These are phyloP conservation scores for Pararge aegeria DNA, from an alignment of 1,140 invertebrate species.

Conservation along the genomic window DNA sequence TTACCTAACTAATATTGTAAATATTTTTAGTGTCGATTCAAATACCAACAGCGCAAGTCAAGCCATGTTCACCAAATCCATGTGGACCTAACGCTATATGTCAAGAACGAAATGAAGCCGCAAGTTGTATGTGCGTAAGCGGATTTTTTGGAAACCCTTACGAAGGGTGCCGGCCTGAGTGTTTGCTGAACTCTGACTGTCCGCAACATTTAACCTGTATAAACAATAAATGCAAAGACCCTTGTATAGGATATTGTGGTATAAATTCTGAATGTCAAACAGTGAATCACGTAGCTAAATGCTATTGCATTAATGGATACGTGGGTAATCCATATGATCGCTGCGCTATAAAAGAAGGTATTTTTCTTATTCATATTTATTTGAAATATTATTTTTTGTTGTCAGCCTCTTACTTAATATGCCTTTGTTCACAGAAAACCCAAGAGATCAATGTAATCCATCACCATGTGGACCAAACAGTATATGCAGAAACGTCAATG, in stretches of 20 bases:
- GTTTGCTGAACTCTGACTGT: slow-evolving; percentile 87
- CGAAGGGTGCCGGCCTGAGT: slow-evolving; percentile 87
- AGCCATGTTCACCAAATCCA: slow-evolving; percentile 71
- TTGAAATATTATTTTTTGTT: slow-evolving; percentile 13
- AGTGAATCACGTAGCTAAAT: slow-evolving; percentile 87
- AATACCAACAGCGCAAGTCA: slow-evolving; percentile 41
- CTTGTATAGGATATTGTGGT: slow-evolving; percentile 88
- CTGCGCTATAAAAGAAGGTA: slow-evolving; percentile 81
- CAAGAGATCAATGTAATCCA: slow-evolving; percentile 79
- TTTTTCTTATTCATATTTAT: background rate
- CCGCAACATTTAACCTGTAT: slow-evolving; percentile 84
- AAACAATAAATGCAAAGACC: slow-evolving; percentile 88
- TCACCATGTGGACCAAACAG: slow-evolving; percentile 85
- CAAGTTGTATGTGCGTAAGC: slow-evolving; percentile 85
- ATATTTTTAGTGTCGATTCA: slow-evolving; percentile 45
- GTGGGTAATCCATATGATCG: slow-evolving; percentile 85
- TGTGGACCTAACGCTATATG: slow-evolving; percentile 89
- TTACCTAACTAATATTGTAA: slow-evolving; percentile 13
- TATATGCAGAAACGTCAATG: slow-evolving; percentile 82
- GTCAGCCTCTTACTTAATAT: slow-evolving; percentile 8
- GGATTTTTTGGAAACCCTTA: slow-evolving; percentile 88
- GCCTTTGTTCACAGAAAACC: slow-evolving; percentile 55
- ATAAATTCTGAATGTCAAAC: slow-evolving; percentile 86
- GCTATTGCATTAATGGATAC: slow-evolving; percentile 83
- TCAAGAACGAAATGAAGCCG: slow-evolving; percentile 82